These are phyloP conservation scores for Ornithorhynchus anatinus DNA, from an alignment of 2,113 vertebrate genomes.

Conservation along the genomic window DNA sequence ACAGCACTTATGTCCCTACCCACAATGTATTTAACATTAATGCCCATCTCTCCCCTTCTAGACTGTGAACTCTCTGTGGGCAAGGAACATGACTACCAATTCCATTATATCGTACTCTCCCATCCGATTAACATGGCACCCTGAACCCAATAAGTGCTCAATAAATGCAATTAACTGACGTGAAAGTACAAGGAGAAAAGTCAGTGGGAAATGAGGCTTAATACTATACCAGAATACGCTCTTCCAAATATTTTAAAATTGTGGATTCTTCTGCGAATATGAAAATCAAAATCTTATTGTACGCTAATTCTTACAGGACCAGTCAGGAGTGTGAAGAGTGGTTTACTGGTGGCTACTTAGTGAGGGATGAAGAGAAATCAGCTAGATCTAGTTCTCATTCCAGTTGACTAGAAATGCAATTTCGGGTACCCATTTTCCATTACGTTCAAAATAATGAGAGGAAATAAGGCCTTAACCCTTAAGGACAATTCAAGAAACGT, in stretches of 20 bases:
- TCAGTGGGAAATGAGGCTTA: neutral
- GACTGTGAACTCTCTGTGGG: no score
- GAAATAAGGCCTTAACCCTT: neutral
- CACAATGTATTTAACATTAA: no score
- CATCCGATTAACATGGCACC: no score
- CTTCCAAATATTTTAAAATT: no score
- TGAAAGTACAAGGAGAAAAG: neutral
- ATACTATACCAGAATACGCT: no score
- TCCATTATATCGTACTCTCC: no score
- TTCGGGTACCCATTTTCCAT: neutral
- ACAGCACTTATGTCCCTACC: no score
- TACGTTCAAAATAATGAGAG: conserved; percentile 19
- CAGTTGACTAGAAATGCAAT: conserved; percentile 10
- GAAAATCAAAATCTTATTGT: neutral
- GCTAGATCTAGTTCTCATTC: neutral
- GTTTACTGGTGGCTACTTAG: neutral
- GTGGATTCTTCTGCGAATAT: no score
- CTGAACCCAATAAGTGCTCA: no score
- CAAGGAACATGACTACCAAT: no score
- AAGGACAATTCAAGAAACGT: conserved; percentile 6
- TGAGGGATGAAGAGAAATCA: neutral
- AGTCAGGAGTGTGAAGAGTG: conserved; percentile 1
- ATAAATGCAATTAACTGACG: no score
- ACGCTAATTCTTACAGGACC: neutral
- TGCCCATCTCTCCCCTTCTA: no score